Evolutionary conservation across 2,797 vertebrate species (phyloP).

Genomic region (Leuciscus waleckii): DNA sequence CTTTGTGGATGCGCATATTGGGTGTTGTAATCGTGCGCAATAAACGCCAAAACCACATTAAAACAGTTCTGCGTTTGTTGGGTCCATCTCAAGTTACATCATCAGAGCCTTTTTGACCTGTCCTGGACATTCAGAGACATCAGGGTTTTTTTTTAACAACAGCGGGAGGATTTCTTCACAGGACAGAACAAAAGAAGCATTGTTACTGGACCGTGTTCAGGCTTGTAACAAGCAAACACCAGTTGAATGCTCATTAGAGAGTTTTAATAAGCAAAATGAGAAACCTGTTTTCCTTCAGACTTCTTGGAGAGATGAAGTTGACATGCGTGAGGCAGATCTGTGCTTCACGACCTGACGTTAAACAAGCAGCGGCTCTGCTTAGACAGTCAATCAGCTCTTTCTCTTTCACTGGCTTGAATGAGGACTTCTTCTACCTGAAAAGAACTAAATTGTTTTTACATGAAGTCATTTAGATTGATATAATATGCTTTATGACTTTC

Average conservation of each 20-base stretch:
- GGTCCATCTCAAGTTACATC: conserved; percentile 8
- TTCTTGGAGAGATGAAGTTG: conserved; percentile 42
- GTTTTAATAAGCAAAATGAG: conserved; percentile 23
- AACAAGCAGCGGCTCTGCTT: conserved; percentile 19
- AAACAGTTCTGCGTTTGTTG: neutral
- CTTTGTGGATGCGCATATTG: conserved; percentile 26
- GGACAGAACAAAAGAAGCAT: conserved; percentile 1
- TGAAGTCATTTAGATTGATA: neutral
- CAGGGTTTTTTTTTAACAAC: neutral
- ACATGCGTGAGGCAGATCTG: conserved; percentile 51
- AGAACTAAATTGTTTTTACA: conserved; percentile 50
- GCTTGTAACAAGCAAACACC: conserved; percentile 12
- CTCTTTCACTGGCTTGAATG: neutral
- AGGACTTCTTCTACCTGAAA: conserved; percentile 9
- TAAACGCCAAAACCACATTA: conserved; percentile 54
- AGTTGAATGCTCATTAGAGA: conserved; percentile 27
- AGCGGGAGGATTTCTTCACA: neutral
- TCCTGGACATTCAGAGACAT: neutral
- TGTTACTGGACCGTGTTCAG: conserved; percentile 4
- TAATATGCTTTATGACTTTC: neutral
- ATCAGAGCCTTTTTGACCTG: conserved; percentile 13
- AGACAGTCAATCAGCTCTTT: conserved; percentile 26
- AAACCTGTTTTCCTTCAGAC: conserved; percentile 49
- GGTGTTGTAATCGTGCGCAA: conserved; percentile 48
- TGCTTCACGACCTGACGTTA: conserved; percentile 19